Evolutionary conservation across 2,113 vertebrate species (phyloP).

Genomic region (Maccullochella peelii): DNA sequence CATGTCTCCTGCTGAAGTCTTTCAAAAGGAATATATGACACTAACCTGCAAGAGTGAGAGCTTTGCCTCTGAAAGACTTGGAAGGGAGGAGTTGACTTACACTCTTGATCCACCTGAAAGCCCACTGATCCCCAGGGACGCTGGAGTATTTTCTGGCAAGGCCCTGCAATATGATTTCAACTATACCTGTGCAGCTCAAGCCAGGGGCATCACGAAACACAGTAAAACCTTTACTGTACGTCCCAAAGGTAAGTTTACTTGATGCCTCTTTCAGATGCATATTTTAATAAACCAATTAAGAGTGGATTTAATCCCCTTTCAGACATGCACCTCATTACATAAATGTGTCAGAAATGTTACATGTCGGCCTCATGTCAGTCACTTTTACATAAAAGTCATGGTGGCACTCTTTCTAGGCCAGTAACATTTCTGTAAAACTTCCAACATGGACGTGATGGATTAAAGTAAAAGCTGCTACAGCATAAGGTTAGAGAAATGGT

Average conservation of each 20-base stretch:
- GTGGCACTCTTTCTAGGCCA: too few relatives aligned
- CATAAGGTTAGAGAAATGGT: neutral
- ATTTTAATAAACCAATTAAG: neutral
- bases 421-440: neutral
- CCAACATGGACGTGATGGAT: neutral
- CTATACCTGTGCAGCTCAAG: constrained; percentile 77
- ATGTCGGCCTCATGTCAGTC: neutral
- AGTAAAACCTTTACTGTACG: constrained; percentile 59
- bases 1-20: constrained; percentile 68
- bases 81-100: constrained; percentile 66
- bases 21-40: constrained; percentile 63
- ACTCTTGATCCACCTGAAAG: constrained; percentile 45
- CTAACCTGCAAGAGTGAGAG: constrained; percentile 72
- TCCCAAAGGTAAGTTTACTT: constrained; percentile 75
- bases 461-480: neutral
- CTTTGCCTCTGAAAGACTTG: constrained; percentile 57
- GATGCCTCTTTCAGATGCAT: neutral
- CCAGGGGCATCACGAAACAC: constrained; percentile 69
- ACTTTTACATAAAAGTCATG: too few relatives aligned
- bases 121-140: rapidly evolving
- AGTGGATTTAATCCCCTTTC: neutral
- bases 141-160: constrained; percentile 49
- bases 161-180: constrained; percentile 54
- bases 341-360: neutral
- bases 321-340: neutral